A percentile compares a stretch with the other conserved stretches of the same genome.
These are phyloP conservation scores for Chiloscyllium punctatum DNA, from an alignment of 2,797 vertebrate species.

Conservation along the genomic window DNA sequence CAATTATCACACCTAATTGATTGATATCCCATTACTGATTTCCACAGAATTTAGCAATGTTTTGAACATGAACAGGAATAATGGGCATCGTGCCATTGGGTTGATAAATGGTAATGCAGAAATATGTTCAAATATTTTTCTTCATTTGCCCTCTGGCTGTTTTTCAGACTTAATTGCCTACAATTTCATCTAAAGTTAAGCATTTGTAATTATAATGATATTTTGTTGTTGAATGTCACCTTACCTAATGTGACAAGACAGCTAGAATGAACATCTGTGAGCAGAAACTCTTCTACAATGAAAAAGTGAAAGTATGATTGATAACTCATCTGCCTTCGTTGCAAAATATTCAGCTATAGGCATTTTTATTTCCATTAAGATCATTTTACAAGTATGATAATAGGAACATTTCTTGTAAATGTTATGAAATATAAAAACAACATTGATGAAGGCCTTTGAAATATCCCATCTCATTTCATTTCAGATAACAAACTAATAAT, in stretches of 20 bases:
- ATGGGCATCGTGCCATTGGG: not conserved
- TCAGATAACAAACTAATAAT: not conserved
- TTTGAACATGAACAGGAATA: not conserved
- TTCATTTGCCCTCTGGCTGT: not conserved
- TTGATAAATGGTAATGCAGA: not conserved
- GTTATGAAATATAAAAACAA: not conserved
- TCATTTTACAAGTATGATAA: not conserved
- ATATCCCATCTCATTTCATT: not conserved
- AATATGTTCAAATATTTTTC: not conserved
- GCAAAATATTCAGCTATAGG: not conserved
- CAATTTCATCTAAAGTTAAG: not conserved
- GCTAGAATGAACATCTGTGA: not conserved
- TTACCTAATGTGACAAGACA: not conserved
- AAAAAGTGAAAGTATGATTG: not conserved
- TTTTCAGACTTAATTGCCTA: not conserved
- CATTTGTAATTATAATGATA: not conserved
- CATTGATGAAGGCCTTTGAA: not conserved
- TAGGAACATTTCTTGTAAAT: not conserved
- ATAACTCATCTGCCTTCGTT: not conserved
- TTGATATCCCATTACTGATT: not conserved
- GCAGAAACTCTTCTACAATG: not conserved
- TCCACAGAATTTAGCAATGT: not conserved
- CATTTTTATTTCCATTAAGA: not conserved
- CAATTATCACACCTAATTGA: not conserved
- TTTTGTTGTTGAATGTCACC: not conserved